Evolutionary conservation across 1,140 invertebrate genomes (phyloP), one percentile per base, ranked within the genome.

Genomic region (Neuroterus valhalla): DNA sequence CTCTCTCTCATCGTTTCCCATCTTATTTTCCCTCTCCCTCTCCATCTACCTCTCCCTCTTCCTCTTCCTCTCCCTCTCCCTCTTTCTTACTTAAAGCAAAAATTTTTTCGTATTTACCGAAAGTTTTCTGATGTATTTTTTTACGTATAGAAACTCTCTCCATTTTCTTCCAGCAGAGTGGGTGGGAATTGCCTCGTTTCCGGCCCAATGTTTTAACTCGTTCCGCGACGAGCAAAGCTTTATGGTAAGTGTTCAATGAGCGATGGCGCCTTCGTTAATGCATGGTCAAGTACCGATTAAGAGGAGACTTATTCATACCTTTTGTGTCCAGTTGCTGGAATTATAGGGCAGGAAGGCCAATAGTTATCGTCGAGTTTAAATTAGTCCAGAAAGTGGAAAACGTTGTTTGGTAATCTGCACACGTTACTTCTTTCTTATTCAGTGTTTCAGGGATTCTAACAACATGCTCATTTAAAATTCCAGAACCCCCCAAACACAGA

Each of bases 211-310:
- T 31, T 62, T 62, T 8, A 15, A 1, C 23, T 15, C 52, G 23
- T 31, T 2, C 26, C 6, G 19, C 19, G 50, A 3, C 15, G 0
- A 31, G 3, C 31, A 8, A 38, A 38, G 3, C 55, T 62, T 62
- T 62, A 62, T 62, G 55, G 55, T 62, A 62, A 62, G 55, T 62
- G 55, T 31, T 26, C 55, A 62, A 52, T 52, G 46, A 48, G 46
- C 46, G 46, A 48, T 48, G 12, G 46, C 46, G 50, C 19, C 23
- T 52, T 52, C 19, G 55, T 62, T 62, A 62, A 62, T 62, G 55
- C 21, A 62, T 38, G 55, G 31, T 14, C 55, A 26, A 31, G 55
- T 15, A 6, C 55, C 31, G 26, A 38, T 62, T 62, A 62, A 62
- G 31, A 62, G 1, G 23, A 23, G 21, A 38, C 23, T 62, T 62